Base-by-base conservation (phyloP, 2,888 invertebrate genomes). In the Terebella lapidaria region DNA sequence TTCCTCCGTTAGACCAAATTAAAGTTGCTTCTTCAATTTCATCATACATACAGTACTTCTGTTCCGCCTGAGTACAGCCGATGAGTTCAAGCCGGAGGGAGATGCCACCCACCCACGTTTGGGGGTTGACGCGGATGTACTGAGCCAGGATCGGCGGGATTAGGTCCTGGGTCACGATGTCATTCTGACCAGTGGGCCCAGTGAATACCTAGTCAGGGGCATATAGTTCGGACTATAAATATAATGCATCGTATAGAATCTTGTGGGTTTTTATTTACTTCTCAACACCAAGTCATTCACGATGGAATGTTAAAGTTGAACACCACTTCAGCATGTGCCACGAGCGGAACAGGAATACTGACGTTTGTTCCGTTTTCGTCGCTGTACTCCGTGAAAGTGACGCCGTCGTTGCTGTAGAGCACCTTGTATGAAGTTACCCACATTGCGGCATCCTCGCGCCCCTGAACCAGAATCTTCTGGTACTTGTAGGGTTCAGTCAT, bases 31-130 rank as follows among this genome's bases (percentile, higher is more conserved):
- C n/a, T n/a, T n/a, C n/a, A n/a, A n/a, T n/a, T n/a, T n/a, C n/a
- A n/a, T n/a, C n/a, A 45, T 2, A 67, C 74, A 69, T 66, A 74
- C 74, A 73, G 54, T 66, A 71, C 3, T 67, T 56, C 42, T 71
- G 67, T 47, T 71, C 65, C 29, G 56, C 63, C 47, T 68, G 65
- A 10, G 70, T 62, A 57, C 74, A 74, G 22, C 73, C 74, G 10
- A 58, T 56, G n/a, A 72, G 58, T 60, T 74, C 74, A n/a, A 73
- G 59, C 28, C 74, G 62, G 56, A 74, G 61, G 4, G 70, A 64
- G 20, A 72, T 69, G 29, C 67, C 60, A 5, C 59, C 63, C 25
- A 63, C 55, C 72, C 74, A 74, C 15, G 68, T 64, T n/a, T 57
- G 60, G 3, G 74, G 74, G 46, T 70, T 62, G 3, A 74, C 62